Evolutionary conservation across 2,888 invertebrate species (phyloP).

Genomic region (Syritta pipiens): DNA sequence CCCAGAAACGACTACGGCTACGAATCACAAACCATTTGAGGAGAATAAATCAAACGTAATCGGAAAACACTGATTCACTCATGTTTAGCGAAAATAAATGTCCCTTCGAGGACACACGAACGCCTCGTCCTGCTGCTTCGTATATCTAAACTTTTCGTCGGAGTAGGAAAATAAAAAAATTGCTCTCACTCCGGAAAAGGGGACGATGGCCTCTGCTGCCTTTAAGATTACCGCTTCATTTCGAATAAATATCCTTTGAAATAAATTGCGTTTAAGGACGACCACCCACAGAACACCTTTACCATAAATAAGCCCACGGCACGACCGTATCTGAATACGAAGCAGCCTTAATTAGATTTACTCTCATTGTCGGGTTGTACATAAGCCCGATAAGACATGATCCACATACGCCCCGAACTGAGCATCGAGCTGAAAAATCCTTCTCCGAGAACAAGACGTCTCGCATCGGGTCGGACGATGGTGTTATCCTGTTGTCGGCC

Average conservation of each 20-base stretch:
- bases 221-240: constrained; percentile 13
- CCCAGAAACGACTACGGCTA: neutral
- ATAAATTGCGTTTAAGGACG: constrained; percentile 20
- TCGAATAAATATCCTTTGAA: constrained; percentile 14
- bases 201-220: neutral
- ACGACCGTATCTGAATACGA: constrained; percentile 16
- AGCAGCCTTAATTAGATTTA: constrained; percentile 45
- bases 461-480: neutral
- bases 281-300: neutral
- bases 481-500: constrained; percentile 8
- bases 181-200: constrained; percentile 15
- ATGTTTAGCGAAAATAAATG: constrained; percentile 52
- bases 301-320: constrained; percentile 26
- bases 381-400: constrained; percentile 2
- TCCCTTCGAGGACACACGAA: constrained; percentile 17
- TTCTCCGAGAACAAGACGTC: constrained; percentile 29
- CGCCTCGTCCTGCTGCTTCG: constrained; percentile 7
- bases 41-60: constrained; percentile 54
- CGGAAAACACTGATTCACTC: constrained; percentile 36
- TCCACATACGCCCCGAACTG: neutral
- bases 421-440: constrained; percentile 37
- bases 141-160: constrained; percentile 27
- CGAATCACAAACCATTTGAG: constrained; percentile 26
- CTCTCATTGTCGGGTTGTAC: constrained; percentile 35
- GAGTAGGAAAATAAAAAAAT: constrained; percentile 9